These are phyloP conservation scores for Penaeus monodon DNA, from an alignment of 2,888 invertebrate species.

Conservation along the genomic window DNA sequence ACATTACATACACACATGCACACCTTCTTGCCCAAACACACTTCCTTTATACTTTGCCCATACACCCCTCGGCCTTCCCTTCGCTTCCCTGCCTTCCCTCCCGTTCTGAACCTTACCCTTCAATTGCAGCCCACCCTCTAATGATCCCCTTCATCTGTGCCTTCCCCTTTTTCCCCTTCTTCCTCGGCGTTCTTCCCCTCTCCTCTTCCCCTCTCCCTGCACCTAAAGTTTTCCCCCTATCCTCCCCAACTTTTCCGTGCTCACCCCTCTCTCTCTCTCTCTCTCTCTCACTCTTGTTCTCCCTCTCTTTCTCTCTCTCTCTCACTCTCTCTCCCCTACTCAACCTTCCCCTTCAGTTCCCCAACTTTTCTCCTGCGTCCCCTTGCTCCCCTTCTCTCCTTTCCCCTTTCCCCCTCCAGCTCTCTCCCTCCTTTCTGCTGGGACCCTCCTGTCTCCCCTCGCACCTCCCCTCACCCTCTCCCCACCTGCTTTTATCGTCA, in stretches of 20 bases:
- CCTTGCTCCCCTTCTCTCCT: conserved; percentile 26
- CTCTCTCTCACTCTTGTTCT: neutral
- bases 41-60: too few relatives aligned
- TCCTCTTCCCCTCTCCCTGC: conserved; percentile 7
- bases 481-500: conserved; percentile 58
- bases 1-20: too few relatives aligned
- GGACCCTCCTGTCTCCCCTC: conserved; percentile 37
- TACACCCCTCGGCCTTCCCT: too few relatives aligned
- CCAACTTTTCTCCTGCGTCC: conserved; percentile 17
- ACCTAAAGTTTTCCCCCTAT: conserved; percentile 15
- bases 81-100: too few relatives aligned
- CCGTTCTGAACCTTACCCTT: too few relatives aligned
- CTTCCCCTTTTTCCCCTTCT: conserved; percentile 12
- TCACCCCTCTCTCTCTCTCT: conserved; percentile 8
- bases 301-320: conserved; percentile 12
- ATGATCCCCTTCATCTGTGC: neutral
- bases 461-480: conserved; percentile 44
- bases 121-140: too few relatives aligned
- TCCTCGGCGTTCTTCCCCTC: conserved; percentile 20
- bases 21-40: too few relatives aligned
- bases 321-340: neutral
- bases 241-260: conserved; percentile 12
- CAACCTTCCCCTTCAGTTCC: conserved; percentile 17
- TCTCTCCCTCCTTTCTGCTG: conserved; percentile 28
- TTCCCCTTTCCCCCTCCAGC: conserved; percentile 25